Base-by-base conservation (phyloP, 2,113 vertebrate genomes). In the Acanthochromis polyacanthus region DNA sequence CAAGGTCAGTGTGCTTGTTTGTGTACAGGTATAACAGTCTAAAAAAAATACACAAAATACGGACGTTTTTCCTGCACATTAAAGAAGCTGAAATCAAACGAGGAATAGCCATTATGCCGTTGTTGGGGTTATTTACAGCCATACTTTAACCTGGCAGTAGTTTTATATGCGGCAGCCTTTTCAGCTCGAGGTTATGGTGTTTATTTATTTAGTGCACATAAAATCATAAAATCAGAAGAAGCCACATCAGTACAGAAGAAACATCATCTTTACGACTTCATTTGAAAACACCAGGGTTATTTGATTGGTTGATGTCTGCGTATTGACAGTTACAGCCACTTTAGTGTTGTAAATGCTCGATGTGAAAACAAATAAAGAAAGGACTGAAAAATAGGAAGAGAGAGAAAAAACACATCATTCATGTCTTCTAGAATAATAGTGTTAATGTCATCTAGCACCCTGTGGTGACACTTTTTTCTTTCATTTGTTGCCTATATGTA, bases 1-100 rank as follows among this genome's bases (percentile, higher is more conserved):
- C 98, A 99, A 98, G 98, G 98, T 99, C 94, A 93, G 92, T 83
- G 48, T 73, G 30, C 48, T 36, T 40, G 14, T 83, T 17, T 67
- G 22, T 66, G 17, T 66, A 20, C 52, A 8, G 51, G 25, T 60
- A 25, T 52, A 12, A 14, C 48, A 2, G 3, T 66, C 5, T 56
- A 20, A 66, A 40, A 20, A 66, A 40, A 23, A 40, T 22, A 25
- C 9, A 45, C 9, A 25, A 25, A 25, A 25, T 25, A 3, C 25
- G 3, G 25, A 25, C 25, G 3, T 15, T 30, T 3, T 67, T 23
- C 1, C 4, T n/a, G 14, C 4, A 16, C 22, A 36, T 72, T 43
- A 64, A 40, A 64, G 15, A 46, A 20, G 16, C 50, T 76, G 55
- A 69, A 65, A 58, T 59, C 52, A 38, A 52, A 48, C 40, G 23